phyloP scores from a whole-genome alignment of 2,113 vertebrate species.

The Elanus axillaris region DNA sequence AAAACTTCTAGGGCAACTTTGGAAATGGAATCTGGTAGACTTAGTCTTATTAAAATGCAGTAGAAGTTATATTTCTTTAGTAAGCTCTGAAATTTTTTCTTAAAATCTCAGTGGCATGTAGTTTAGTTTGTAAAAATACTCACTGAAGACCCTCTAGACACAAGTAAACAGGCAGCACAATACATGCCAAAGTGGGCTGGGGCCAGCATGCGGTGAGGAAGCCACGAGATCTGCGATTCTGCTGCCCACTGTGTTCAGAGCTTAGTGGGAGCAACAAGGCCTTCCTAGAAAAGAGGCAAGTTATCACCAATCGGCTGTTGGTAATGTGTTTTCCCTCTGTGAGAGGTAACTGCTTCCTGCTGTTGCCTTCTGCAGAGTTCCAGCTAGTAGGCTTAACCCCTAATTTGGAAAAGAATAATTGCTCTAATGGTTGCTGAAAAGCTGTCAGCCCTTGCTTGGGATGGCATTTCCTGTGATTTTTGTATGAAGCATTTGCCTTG shows the following conservation, averaged over 20 bases:
- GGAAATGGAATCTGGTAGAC: not conserved
- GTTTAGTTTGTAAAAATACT: not conserved
- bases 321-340: not conserved
- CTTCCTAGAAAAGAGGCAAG: not conserved
- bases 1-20: not conserved
- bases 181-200: not conserved
- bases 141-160: not conserved
- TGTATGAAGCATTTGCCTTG: not conserved
- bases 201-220: not conserved
- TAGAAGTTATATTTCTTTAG: not conserved
- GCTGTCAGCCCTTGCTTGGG: not conserved
- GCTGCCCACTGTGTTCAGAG: not conserved
- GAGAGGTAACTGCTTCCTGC: slow-evolving; percentile 22
- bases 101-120: not conserved
- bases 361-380: slow-evolving; percentile 22
- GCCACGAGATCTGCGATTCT: not conserved
- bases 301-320: not conserved
- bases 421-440: not conserved
- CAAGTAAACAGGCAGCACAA: not conserved
- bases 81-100: not conserved
- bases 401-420: not conserved
- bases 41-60: not conserved
- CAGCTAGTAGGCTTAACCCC: not conserved
- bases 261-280: not conserved
- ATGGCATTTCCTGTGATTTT: not conserved